Conservation (phyloP, 2,888 invertebrate species). For the Morinoia aosen region DNA sequence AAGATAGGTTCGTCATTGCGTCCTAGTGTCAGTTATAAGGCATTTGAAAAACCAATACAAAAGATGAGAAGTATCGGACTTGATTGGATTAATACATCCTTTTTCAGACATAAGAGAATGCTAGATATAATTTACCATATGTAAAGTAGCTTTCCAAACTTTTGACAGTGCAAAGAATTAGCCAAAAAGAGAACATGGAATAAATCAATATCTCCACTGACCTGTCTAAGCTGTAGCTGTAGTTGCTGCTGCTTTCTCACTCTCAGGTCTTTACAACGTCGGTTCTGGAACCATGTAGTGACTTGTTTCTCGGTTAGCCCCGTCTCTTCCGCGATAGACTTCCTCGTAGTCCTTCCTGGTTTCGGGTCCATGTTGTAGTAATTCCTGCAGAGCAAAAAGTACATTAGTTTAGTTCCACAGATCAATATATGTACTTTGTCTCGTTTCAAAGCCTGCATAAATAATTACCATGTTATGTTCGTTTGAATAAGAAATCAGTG, state of each 20-base stretch:
- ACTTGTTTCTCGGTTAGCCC: slow-evolving; percentile 97
- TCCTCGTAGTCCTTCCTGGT: slow-evolving; percentile 99
- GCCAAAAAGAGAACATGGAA: not conserved
- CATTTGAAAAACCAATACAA: too few relatives aligned
- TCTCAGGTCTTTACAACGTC: slow-evolving; percentile 90
- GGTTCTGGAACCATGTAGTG: slow-evolving; percentile 99
- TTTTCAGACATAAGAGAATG: not conserved
- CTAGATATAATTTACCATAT: not conserved
- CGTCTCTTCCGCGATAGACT: slow-evolving; percentile 99
- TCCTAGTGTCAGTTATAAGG: too few relatives aligned
- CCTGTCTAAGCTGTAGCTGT: too few relatives aligned
- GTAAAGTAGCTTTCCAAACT: not conserved
- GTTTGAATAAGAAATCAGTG: too few relatives aligned
- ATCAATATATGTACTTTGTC: too few relatives aligned
- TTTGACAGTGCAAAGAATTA: not conserved
- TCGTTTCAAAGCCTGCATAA: too few relatives aligned
- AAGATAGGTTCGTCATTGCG: too few relatives aligned
- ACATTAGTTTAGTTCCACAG: not conserved
- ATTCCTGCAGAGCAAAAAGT: slow-evolving; percentile 68
- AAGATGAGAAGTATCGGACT: too few relatives aligned
- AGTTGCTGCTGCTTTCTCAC: not conserved
- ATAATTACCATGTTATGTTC: too few relatives aligned
- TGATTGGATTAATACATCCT: not conserved
- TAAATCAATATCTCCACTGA: too few relatives aligned
- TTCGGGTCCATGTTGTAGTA: slow-evolving; percentile 88